These are phyloP conservation scores for Cryptomyrus ogoouensis DNA, from an alignment of 2,113 vertebrate species.

Conservation along the genomic window DNA sequence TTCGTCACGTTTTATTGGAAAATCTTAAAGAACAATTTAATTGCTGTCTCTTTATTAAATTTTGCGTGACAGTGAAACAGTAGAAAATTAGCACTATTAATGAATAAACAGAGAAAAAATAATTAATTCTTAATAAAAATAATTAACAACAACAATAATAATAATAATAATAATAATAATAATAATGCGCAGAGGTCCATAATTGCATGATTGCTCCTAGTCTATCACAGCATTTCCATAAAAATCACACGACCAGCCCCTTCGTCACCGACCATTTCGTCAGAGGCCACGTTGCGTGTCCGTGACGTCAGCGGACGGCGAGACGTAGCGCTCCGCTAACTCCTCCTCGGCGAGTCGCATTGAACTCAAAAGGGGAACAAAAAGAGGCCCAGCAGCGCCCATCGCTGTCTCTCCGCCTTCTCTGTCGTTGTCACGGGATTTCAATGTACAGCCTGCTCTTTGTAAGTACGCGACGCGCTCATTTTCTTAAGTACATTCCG, in stretches of 20 bases:
- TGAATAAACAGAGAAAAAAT: not conserved
- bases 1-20: not conserved
- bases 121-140: not conserved
- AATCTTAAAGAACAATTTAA: not conserved
- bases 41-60: not conserved
- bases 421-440: constrained; percentile 67
- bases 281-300: not conserved
- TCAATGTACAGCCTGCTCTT: constrained; percentile 70
- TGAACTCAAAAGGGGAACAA: constrained; percentile 59
- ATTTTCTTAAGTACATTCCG: not conserved
- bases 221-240: not conserved
- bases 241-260: not conserved
- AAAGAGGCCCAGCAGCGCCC: constrained; percentile 50
- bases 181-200: not conserved
- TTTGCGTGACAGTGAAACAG: not conserved
- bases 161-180: not conserved
- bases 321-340: constrained; percentile 24
- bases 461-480: constrained; percentile 55
- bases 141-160: too few relatives aligned
- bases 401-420: constrained; percentile 62
- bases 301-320: not conserved
- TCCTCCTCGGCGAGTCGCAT: constrained; percentile 49
- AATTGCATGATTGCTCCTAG: not conserved
- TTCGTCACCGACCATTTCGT: not conserved
- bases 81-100: not conserved